Conservation (phyloP, 2,888 invertebrate genomes). For the Leucophenga montana region DNA sequence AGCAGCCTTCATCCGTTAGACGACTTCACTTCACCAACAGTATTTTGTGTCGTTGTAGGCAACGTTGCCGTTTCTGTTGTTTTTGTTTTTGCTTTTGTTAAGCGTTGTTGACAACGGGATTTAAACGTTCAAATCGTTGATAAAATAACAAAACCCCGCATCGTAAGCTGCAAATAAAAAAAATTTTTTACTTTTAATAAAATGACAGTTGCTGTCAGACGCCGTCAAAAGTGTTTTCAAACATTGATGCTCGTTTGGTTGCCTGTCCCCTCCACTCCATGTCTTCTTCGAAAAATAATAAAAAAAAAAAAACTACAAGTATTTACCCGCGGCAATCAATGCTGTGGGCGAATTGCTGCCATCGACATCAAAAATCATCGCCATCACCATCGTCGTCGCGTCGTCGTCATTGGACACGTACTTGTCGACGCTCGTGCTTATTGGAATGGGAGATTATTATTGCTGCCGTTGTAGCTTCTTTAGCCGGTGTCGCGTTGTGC, state of each 20-base stretch:
- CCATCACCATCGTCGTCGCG: not conserved
- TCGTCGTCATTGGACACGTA: not conserved
- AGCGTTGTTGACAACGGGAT: conserved; percentile 65
- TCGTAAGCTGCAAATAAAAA: conserved; percentile 37
- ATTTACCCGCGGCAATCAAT: conserved; percentile 23
- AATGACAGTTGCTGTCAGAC: conserved; percentile 65
- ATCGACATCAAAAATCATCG: not conserved
- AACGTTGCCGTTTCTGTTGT: conserved; percentile 16
- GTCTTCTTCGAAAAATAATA: too few species aligned
- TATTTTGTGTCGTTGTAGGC: not conserved
- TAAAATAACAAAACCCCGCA: conserved; percentile 23
- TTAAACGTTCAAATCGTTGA: conserved; percentile 47
- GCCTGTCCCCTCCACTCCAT: conserved; percentile 30
- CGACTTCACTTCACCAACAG: not conserved
- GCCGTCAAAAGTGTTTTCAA: conserved; percentile 57
- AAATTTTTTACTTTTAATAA: conserved; percentile 62
- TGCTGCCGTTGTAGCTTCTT: not conserved
- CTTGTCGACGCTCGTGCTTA: not conserved
- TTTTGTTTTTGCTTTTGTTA: conserved; percentile 53
- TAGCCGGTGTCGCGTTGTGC: not conserved
- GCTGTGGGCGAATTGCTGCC: conserved; percentile 21
- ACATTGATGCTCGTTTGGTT: conserved; percentile 42
- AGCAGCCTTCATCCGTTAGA: conserved; percentile 1
- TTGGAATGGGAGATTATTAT: not conserved
- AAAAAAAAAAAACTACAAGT: too few species aligned